Evolutionary conservation across 1,140 invertebrate genomes (phyloP).

Genomic region (Anoplolepis gracilipes): DNA sequence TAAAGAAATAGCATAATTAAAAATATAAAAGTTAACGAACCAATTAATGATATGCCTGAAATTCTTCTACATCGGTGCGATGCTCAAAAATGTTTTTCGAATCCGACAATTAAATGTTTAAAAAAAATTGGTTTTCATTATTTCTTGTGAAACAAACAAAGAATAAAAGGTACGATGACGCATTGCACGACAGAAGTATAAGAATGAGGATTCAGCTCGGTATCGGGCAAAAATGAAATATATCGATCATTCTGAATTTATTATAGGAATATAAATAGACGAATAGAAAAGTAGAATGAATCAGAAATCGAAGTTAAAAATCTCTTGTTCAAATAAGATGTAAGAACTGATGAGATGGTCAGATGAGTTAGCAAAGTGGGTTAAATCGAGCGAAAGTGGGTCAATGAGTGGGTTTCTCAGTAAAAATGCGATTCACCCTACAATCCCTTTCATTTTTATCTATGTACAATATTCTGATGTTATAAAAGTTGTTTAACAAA

Average conservation of each 20-base stretch:
- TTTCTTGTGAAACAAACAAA: not conserved
- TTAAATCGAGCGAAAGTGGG: slow-evolving; percentile 49
- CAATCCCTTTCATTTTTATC: not conserved
- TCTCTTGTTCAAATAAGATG: slow-evolving; percentile 27
- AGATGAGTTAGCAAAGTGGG: slow-evolving; percentile 5
- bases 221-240: not conserved
- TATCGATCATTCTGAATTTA: slow-evolving; percentile 17
- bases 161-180: not conserved
- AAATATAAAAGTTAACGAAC: slow-evolving; percentile 26
- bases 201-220: not conserved
- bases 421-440: slow-evolving; percentile 39
- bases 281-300: not conserved
- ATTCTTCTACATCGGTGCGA: not conserved
- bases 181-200: not conserved
- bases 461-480: not conserved
- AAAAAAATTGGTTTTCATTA: not conserved
- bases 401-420: slow-evolving; percentile 18
- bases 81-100: not conserved
- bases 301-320: slow-evolving; percentile 7
- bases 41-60: not conserved
- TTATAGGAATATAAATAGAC: not conserved
- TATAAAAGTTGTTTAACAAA: slow-evolving; percentile 21
- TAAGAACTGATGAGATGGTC: slow-evolving; percentile 20
- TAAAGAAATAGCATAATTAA: slow-evolving; percentile 23
- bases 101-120: not conserved